Evolutionary conservation across 2,113 vertebrate species (phyloP), one percentile per base, ranked within the genome.

Genomic region (Callipepla californica): DNA sequence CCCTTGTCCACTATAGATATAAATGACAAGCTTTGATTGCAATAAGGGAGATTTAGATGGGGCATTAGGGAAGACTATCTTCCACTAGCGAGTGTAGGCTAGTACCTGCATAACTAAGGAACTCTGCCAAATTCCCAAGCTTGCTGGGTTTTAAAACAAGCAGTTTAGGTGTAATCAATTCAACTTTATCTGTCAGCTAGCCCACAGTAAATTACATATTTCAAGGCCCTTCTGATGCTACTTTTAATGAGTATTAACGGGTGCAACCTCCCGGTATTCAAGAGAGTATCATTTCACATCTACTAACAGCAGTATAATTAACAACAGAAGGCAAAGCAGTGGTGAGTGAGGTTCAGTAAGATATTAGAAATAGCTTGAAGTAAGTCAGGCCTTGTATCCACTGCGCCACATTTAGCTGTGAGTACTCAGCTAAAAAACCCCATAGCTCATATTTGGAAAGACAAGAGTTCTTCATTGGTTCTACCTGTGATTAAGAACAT

Each of bases 221-320:
- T 55, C 45, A 72, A 44, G 32, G 55, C 53, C 47, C 13, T 68
- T 83, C 73, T 90, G 73, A 61, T 80, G 17, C 73, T 44, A 47
- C 36, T 73, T 90, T 82, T 85, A 76, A 63, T 73, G 68, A 61
- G 22, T 47, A 42, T 69, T 61, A 92, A 48, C 36, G 59, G 55
- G 44, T 77, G 38, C 40, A 34, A 15, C 22, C 14, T 25, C 18
- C 23, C 0, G 0, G 7, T 45, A 47, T 63, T 47, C 51, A 47
- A 26, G 48, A 25, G 19, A 20, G 20, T 61, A 13, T 50, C 5
- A 85, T 70, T 82, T 34, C 50, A 57, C 26, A 53, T 36, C 58
- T 44, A 47, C 40, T 82, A 44, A 40, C 63, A 66, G 42, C 34
- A 17, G 14, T 66, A 77, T 62, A 78, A 74, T 53, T 84, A 86